A percentile compares a stretch with the other conserved stretches of the same genome.
phyloP scores from a whole-genome alignment of 2,113 vertebrate genomes.

The Mola mola region DNA sequence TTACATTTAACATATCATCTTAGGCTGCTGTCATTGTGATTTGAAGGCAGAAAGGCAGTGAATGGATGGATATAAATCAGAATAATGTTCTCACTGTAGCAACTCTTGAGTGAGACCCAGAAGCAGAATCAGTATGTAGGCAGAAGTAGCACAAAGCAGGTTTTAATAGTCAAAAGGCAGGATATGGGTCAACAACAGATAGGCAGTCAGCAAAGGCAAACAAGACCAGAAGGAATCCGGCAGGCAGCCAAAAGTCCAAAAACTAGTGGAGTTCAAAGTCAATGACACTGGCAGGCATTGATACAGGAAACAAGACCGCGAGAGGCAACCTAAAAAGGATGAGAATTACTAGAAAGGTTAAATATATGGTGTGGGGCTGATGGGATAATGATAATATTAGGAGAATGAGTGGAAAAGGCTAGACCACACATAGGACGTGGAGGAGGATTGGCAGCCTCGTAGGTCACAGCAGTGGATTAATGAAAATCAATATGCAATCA shows the following conservation, averaged over 20 bases:
- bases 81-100: constrained; percentile 18
- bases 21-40: constrained; percentile 3
- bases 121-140: constrained; percentile 31
- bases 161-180: constrained; percentile 37
- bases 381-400: constrained; percentile 3
- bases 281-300: constrained; percentile 9
- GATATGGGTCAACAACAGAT: constrained; percentile 44
- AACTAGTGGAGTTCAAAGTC: constrained; percentile 38
- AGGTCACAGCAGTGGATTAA: constrained; percentile 4
- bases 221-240: constrained; percentile 36
- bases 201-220: constrained; percentile 42
- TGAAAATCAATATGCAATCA: constrained; percentile 12
- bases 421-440: background rate
- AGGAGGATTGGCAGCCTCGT: background rate
- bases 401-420: constrained; percentile 1
- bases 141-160: constrained; percentile 21
- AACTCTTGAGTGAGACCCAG: constrained; percentile 20
- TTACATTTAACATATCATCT: constrained; percentile 21
- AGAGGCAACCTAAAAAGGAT: background rate
- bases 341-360: background rate
- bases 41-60: background rate
- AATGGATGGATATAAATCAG: constrained; percentile 26
- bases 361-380: background rate
- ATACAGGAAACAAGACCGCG: constrained; percentile 8
- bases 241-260: constrained; percentile 50